A percentile compares a stretch with the other conserved stretches of the same genome.
These are phyloP conservation scores for Pseudopodoces humilis DNA, from an alignment of 2,113 vertebrate genomes.

Conservation along the genomic window DNA sequence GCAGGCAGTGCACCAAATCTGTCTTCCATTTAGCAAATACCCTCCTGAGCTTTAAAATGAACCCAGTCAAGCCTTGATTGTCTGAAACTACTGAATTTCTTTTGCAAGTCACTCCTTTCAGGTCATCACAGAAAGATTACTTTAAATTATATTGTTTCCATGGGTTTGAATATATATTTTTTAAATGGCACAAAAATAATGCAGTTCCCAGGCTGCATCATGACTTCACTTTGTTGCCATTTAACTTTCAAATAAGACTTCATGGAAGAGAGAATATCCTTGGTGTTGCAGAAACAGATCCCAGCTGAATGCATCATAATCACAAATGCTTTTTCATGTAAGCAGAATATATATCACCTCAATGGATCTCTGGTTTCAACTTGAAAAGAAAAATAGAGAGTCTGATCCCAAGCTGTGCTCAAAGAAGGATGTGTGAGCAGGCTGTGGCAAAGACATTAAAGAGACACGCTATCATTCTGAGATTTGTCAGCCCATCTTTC, in stretches of 20 bases:
- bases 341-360: conserved; percentile 23
- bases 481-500: conserved; percentile 32
- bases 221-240: neutral
- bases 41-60: neutral
- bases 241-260: conserved; percentile 49
- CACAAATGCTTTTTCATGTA: conserved; percentile 38
- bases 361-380: neutral
- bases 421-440: neutral
- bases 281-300: conserved; percentile 23
- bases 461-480: neutral
- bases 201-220: neutral
- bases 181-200: neutral
- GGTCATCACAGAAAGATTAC: neutral
- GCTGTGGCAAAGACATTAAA: conserved; percentile 11
- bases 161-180: neutral
- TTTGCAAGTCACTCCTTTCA: neutral
- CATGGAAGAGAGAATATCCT: neutral
- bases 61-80: neutral
- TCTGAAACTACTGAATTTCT: neutral
- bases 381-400: conserved; percentile 19
- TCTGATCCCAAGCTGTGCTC: conserved; percentile 11
- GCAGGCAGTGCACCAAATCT: neutral
- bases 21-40: neutral
- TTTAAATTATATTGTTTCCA: neutral
- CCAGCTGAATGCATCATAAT: conserved; percentile 11